phyloP scores from a whole-genome alignment of 1,140 invertebrate species.

The Drosophila pectinifera region DNA sequence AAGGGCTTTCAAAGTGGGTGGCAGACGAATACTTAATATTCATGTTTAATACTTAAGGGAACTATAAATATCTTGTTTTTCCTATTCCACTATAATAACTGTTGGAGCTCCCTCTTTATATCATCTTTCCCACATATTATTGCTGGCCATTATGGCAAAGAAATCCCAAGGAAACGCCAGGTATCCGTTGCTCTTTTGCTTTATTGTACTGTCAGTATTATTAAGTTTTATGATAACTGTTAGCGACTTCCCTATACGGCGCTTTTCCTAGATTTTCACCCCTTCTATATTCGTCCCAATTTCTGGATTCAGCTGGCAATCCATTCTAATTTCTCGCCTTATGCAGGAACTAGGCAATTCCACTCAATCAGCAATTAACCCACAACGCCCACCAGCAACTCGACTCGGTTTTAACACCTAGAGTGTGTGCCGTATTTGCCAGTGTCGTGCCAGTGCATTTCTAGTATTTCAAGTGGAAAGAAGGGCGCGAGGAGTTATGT shows the following conservation, averaged over 20 bases:
- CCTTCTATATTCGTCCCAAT: slow-evolving; percentile 22
- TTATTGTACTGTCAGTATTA: slow-evolving; percentile 9
- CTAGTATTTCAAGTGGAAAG: not conserved
- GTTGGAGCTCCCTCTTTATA: not conserved
- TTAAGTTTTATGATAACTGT: slow-evolving; percentile 10
- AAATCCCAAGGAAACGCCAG: not conserved
- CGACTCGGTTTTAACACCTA: slow-evolving; percentile 48
- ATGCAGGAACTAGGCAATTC: slow-evolving; percentile 43
- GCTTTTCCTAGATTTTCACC: not conserved
- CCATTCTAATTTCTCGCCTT: slow-evolving; percentile 21
- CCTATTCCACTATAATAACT: not conserved
- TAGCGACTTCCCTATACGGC: not conserved
- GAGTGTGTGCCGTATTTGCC: slow-evolving; percentile 64
- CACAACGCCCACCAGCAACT: slow-evolving; percentile 42
- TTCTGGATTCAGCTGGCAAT: slow-evolving; percentile 30
- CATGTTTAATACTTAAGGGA: not conserved
- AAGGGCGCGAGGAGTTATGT: slow-evolving; percentile 36
- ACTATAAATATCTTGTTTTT: not conserved
- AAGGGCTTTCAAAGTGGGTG: slow-evolving; percentile 2
- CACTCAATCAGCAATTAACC: slow-evolving; percentile 63
- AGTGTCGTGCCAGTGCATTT: slow-evolving; percentile 32
- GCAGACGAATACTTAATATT: not conserved
- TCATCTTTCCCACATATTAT: slow-evolving; percentile 8
- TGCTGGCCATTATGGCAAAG: not conserved
- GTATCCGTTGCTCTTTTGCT: not conserved